Evolutionary conservation across 2,797 vertebrate species (phyloP).

Genomic region (Ambastaia sidthimunki): DNA sequence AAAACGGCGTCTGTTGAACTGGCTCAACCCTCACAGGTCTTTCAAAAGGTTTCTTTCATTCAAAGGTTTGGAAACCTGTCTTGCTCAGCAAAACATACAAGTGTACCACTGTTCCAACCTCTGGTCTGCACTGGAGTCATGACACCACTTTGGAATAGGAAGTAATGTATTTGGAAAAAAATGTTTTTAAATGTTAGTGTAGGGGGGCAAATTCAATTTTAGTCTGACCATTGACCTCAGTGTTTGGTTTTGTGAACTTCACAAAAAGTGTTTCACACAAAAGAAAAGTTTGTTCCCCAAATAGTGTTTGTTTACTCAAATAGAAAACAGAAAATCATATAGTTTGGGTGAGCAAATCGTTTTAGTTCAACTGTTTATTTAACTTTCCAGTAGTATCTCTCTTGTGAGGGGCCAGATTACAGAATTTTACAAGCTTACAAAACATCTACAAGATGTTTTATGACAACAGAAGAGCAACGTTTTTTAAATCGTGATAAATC

Average conservation of each 20-base stretch:
- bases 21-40: constrained; percentile 20
- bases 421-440: too few relatives aligned
- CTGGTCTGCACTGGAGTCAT: not conserved
- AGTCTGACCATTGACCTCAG: not conserved
- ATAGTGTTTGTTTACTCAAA: too few relatives aligned
- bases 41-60: constrained; percentile 60
- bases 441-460: too few relatives aligned
- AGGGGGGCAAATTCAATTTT: not conserved
- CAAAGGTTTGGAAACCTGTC: constrained; percentile 39
- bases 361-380: too few relatives aligned
- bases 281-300: too few relatives aligned
- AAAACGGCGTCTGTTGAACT: constrained; percentile 23
- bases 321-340: too few relatives aligned
- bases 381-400: too few relatives aligned
- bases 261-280: not conserved
- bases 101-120: constrained; percentile 9
- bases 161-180: constrained; percentile 21
- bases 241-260: not conserved
- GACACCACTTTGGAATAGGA: constrained; percentile 39
- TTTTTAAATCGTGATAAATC: too few relatives aligned
- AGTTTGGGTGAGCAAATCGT: too few relatives aligned
- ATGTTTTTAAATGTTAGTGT: not conserved
- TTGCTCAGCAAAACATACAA: constrained; percentile 39
- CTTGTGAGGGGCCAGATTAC: too few relatives aligned
- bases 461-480: too few relatives aligned